A percentile compares a stretch with the other conserved stretches of the same genome.
phyloP scores from a whole-genome alignment of 2,113 vertebrate species.

The Lophotis ruficrista region DNA sequence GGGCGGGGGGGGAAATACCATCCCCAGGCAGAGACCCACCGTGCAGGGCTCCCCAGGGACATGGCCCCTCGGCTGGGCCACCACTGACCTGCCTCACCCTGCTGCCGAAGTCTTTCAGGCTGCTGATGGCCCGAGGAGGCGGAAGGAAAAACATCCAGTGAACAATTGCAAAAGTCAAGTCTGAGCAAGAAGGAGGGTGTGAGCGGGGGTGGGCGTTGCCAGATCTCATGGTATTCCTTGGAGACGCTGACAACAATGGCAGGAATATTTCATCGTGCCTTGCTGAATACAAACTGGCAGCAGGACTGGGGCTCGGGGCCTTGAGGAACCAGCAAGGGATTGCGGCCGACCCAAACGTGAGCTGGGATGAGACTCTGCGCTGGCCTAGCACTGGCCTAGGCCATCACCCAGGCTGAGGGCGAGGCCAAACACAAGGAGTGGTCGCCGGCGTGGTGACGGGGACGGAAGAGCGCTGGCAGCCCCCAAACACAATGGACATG shows the following conservation, averaged over 20 bases:
- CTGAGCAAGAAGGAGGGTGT: conserved; percentile 64
- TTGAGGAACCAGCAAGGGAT: background rate
- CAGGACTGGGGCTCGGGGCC: accelerated
- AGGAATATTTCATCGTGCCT: background rate
- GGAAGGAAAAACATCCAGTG: conserved; percentile 53
- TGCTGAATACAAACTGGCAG: background rate
- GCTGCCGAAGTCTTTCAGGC: conserved; percentile 6
- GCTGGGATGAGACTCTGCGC: background rate
- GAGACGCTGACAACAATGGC: conserved; percentile 18
- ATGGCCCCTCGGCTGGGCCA: accelerated
- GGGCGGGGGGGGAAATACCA: background rate
- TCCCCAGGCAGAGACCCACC: accelerated
- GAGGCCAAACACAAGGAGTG: background rate
- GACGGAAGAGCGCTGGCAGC: background rate
- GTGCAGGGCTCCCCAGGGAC: accelerated
- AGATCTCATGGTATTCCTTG: conserved; percentile 29
- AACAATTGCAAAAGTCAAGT: conserved; percentile 69
- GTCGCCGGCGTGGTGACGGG: accelerated
- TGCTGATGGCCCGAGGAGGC: conserved; percentile 54
- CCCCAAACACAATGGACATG: accelerated
- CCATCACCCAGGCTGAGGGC: background rate
- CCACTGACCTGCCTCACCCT: accelerated
- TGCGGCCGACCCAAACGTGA: accelerated
- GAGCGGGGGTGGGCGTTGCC: background rate
- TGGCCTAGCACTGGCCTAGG: accelerated